Evolutionary conservation across 2,888 invertebrate genomes (phyloP), one percentile per base, ranked within the genome.

Genomic region (Nomada lathburiana): DNA sequence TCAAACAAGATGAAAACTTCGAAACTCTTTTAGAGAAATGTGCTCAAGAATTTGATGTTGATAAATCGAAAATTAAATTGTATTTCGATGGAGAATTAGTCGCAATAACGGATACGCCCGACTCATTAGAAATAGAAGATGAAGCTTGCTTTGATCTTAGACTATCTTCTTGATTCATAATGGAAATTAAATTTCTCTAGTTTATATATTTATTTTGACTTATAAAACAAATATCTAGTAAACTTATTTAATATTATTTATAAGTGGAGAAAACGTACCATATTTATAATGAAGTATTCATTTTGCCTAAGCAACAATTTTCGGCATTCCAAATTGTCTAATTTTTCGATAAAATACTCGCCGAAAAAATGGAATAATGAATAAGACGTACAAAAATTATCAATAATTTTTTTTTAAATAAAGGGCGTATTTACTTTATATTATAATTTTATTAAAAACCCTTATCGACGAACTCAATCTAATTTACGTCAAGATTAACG

Each of bases 1-100:
- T 93, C 20, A 88, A 82, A 26, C 88, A 72, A 57, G 75, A 89
- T 76, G 84, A 92, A 70, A 60, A 64, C 50, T 92, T 93, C 52
- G 60, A 86, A 63, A 50, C 57, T 16, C 67, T 92, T 0, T 63
- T 91, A 13, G 60, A 71, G 23, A 85, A 85, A 71, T 93, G 93
- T 68, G 88, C 90, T 0, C 68, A 87, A 50, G 75, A 92, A 80
- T 74, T 92, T 11, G 57, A 86, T 18, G 76, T 92, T n/a, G 80
- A 88, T 0, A 77, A 89, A 53, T 79, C 86, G 4, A 90, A 82
- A 57, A 87, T 93, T 1, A 92, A 91, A 79, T 78, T 92, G n/a
- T 91, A 87, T 47, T 92, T 93, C 59, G 93, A 93, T 76, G 93
- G 93, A 5, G 93, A 93, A 60, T 62, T 86, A 23, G 86, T 93